Conservation (phyloP, 2,113 vertebrate genomes). For the Delphinapterus leucas region DNA sequence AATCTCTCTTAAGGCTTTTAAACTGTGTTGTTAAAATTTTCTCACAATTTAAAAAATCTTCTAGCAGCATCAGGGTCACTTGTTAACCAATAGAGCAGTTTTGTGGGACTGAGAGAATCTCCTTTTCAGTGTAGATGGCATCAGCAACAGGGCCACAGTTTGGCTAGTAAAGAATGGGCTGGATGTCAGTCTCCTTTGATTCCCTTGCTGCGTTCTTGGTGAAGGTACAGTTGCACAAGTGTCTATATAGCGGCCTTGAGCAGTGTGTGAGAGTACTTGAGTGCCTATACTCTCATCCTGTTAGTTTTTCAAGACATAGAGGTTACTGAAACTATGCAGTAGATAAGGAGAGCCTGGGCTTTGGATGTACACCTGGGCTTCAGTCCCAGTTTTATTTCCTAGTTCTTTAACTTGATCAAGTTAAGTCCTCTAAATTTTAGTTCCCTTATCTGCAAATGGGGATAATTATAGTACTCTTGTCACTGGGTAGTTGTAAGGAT, state of each 20-base stretch:
- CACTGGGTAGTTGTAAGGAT: not conserved
- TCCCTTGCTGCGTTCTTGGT: not conserved
- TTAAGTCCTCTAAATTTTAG: constrained; percentile 18
- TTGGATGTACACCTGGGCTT: not conserved
- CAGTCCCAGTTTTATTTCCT: not conserved
- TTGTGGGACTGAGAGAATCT: not conserved
- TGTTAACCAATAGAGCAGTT: not conserved
- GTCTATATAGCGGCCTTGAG: not conserved
- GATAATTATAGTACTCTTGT: not conserved
- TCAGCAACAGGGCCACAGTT: not conserved
- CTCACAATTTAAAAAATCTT: not conserved
- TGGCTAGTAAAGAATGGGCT: not conserved
- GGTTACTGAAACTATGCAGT: not conserved
- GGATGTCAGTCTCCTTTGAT: not conserved
- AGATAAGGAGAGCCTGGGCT: not conserved
- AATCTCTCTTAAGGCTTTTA: constrained; percentile 30
- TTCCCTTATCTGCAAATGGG: constrained; percentile 7
- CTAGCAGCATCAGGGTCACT: not conserved
- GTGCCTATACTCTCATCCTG: not conserved
- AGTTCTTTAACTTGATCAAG: not conserved
- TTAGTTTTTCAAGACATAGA: not conserved
- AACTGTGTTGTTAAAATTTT: not conserved
- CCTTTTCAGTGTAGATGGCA: not conserved
- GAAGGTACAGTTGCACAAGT: not conserved
- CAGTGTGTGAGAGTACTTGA: not conserved